Base-by-base conservation (phyloP, 2,888 invertebrate genomes). In the Heliconius ethilla region DNA sequence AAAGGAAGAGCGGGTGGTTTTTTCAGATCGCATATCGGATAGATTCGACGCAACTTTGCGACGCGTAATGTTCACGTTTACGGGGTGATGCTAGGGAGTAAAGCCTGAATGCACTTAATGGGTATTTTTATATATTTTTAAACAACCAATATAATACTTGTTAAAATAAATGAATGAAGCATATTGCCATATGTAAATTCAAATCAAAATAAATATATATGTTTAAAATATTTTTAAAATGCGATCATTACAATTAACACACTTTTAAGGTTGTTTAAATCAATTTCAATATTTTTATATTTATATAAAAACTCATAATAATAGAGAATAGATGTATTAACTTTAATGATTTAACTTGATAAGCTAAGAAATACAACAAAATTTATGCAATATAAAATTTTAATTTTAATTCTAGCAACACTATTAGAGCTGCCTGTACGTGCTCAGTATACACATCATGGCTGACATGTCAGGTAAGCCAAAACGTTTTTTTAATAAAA, bases 381-480 rank as follows among this genome's bases (percentile, higher is more conserved):
- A 18, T 55, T 55, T 76, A n/a, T 63, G 37, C 75, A n/a, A 62
- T 27, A 63, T 62, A 45, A 55, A 65, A 29, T 29, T 27, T n/a
- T 33, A 37, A 7, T 37, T 29, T 70, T 70, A 45, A 63, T 18
- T 18, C 63, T 63, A 63, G 18, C 25, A 11, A 40, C 37, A 74
- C 15, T 63, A 45, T 74, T 62, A 27, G 18, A 78, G 33, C 78
- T 45, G 45, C 88, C 90, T 90, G 89, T 91, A 90, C 80, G 78
- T 77, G 79, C 76, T 37, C 79, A 83, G 84, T 86, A 15, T 67
- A 67, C 67, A 25, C 67, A 85, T 88, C 91, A 63, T 63, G 59
- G 73, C 89, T 89, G 91, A 91, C 90, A 91, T 85, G 88, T 87
- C 93, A 94, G 94, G 94, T 94, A 94, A 91, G 86, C 89, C 89